These are phyloP conservation scores for Beris morrisii DNA, from an alignment of 2,888 invertebrate genomes.

Conservation along the genomic window DNA sequence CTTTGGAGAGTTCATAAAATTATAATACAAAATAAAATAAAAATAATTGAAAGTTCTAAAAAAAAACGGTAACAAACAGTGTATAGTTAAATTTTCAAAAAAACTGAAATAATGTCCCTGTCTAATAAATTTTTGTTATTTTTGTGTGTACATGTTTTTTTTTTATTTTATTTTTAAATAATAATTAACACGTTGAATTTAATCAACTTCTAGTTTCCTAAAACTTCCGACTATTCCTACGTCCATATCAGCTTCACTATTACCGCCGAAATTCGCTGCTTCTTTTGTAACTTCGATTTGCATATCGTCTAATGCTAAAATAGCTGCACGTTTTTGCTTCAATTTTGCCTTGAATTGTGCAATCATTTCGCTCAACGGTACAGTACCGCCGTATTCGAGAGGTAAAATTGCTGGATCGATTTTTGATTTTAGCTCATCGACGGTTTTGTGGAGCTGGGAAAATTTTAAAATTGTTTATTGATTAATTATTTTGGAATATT, in stretches of 20 bases:
- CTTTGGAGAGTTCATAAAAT: too few species aligned
- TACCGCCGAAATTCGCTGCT: conserved; percentile 59
- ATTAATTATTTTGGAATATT: too few species aligned
- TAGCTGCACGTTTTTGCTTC: conserved; percentile 64
- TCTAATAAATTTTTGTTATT: too few species aligned
- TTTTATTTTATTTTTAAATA: too few species aligned
- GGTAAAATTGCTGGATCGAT: conserved; percentile 77
- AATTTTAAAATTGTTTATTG: conserved; percentile 35
- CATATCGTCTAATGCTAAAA: conserved; percentile 76
- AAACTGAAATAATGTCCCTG: conserved; percentile 4
- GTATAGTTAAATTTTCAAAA: conserved; percentile 18
- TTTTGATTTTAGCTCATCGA: conserved; percentile 71
- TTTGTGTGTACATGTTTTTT: too few species aligned
- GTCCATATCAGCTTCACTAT: conserved; percentile 68
- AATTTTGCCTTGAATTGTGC: conserved; percentile 70
- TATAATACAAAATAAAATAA: too few species aligned
- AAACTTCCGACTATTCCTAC: conserved; percentile 80
- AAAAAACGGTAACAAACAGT: neutral
- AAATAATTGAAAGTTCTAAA: too few species aligned
- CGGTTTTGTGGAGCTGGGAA: conserved; percentile 69
- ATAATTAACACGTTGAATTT: conserved; percentile 40
- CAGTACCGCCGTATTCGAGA: conserved; percentile 84
- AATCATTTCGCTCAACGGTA: conserved; percentile 80
- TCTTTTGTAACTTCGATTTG: conserved; percentile 66
- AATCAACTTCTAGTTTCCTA: conserved; percentile 82